Base-by-base conservation (phyloP, 2,888 invertebrate genomes). In the Campoplex capitator region DNA sequence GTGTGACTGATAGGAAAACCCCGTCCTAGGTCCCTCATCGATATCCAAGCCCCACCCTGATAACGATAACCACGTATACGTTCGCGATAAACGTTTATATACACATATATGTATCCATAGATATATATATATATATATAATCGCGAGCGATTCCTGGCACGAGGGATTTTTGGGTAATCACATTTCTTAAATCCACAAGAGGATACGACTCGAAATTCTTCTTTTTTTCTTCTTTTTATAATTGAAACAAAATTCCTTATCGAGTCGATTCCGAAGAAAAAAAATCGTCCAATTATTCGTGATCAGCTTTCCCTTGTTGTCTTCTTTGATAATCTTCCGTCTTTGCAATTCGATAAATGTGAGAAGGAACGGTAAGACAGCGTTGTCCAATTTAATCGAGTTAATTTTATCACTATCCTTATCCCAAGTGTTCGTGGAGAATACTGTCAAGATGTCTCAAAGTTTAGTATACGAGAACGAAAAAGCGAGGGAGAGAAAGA, bases 1-100 rank as follows among this genome's bases (percentile, higher is more conserved):
- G 88, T 51, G 78, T 80, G 84, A 90, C 93, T 93, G 94, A 93
- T 94, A 94, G 92, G 91, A 90, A 92, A 91, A 92, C 91, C 92
- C 91, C 91, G 91, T 92, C 91, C 91, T 90, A 91, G 91, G 92
- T 92, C 91, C 91, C 91, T 92, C 93, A 92, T 93, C 93, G 94
- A 93, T 94, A 94, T 92, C 93, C 90, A 90, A 92, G 93, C 93
- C 93, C 93, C 93, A 92, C 94, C 94, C 93, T 92, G 91, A 92
- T 92, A 92, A 91, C 92, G 93, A 92, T 92, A 92, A 91, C 90
- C 85, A 91, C 91, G 91, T 89, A 88, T 83, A 90, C 80, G 87
- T 85, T 79, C 82, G 87, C 87, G 92, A 92, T 90, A 91, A 89
- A 91, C 89, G 90, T 51, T 35, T 68, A 42, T 58, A 71, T 48